Percentiles rank a stretch among this genome's conserved stretches.
Evolutionary conservation across 2,797 vertebrate species (phyloP).

Genomic region (Florisuga fusca): DNA sequence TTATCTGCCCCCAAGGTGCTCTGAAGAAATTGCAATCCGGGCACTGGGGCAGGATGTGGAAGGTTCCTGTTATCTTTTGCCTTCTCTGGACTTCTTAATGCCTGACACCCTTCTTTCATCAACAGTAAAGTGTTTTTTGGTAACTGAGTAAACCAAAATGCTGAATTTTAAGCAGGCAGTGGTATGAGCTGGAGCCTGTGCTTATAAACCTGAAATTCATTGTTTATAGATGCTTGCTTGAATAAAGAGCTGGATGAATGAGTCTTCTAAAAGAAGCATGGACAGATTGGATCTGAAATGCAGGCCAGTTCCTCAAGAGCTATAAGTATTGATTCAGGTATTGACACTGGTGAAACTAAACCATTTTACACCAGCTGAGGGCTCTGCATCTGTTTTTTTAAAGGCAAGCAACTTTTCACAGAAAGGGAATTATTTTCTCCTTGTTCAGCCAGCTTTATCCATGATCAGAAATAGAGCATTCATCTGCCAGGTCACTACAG

Average conservation of each 20-base stretch:
- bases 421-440: not conserved
- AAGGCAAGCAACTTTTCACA: not conserved
- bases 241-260: not conserved
- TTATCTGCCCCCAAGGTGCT: not conserved
- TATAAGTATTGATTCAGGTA: not conserved
- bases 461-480: not conserved
- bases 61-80: not conserved
- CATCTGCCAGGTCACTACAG: slow-evolving; percentile 17
- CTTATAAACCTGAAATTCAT: not conserved
- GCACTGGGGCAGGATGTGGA: not conserved
- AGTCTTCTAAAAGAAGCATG: not conserved
- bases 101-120: not conserved
- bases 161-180: not conserved
- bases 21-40: not conserved
- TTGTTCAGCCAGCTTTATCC: not conserved
- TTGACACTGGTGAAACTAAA: not conserved
- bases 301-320: not conserved
- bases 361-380: slow-evolving; percentile 19
- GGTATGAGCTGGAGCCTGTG: not conserved
- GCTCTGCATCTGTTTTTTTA: not conserved
- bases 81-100: not conserved
- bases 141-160: not conserved
- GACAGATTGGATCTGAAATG: not conserved
- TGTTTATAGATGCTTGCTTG: not conserved
- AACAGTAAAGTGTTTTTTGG: not conserved